Conservation (phyloP, 2,888 invertebrate genomes). For the Elegia similella region DNA sequence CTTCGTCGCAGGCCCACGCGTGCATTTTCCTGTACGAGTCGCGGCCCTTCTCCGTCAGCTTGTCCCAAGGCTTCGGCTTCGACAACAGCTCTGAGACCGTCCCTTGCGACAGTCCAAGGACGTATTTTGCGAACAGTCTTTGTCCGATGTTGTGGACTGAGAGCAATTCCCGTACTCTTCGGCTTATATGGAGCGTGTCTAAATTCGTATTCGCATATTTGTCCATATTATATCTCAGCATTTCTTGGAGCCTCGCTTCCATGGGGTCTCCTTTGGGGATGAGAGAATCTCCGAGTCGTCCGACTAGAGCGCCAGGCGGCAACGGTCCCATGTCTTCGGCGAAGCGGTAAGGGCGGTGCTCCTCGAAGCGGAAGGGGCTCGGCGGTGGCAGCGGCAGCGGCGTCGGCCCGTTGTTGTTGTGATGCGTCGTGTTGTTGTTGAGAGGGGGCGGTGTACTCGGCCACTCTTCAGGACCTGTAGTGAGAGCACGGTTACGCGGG, state of each 20-base stretch:
- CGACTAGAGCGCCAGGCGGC: conserved; percentile 91
- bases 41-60: conserved; percentile 98
- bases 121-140: conserved; percentile 98
- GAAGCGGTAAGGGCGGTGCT: conserved; percentile 90
- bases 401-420: conserved; percentile 77
- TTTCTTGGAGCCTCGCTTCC: conserved; percentile 96
- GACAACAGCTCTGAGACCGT: conserved; percentile 98
- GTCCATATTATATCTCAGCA: conserved; percentile 97
- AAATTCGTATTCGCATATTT: conserved; percentile 96
- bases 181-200: conserved; percentile 96
- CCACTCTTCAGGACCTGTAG: conserved; percentile 79
- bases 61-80: conserved; percentile 99
- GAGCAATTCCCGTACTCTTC: conserved; percentile 94
- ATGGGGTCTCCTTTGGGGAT: conserved; percentile 96
- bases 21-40: conserved; percentile 99
- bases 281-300: conserved; percentile 92
- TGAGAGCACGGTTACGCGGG: conserved; percentile 82
- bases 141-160: conserved; percentile 99
- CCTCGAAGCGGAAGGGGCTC: conserved; percentile 90
- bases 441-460: conserved; percentile 75
- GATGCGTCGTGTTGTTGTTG: conserved; percentile 80
- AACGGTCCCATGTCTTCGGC: conserved; percentile 89
- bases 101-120: conserved; percentile 97
- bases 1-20: conserved; percentile 99
- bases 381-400: conserved; percentile 76